Evolutionary conservation across 2,797 vertebrate genomes (phyloP), one percentile per base, ranked within the genome.

Genomic region (Chaenodraco wilsoni): DNA sequence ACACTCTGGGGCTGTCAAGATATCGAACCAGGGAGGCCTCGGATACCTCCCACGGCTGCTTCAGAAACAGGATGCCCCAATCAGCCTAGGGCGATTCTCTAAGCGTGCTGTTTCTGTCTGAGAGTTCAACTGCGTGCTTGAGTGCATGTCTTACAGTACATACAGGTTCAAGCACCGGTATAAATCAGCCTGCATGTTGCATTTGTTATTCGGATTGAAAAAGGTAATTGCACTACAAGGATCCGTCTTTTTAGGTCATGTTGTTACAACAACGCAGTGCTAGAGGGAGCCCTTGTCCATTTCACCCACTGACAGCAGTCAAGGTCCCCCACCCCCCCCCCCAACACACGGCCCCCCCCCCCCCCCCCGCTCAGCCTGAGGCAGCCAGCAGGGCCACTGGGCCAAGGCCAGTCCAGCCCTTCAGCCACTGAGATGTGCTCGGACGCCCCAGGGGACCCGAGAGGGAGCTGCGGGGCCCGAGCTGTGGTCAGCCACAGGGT

Each of bases 231-330:
- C 60, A 56, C 1, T 31, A 9, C 14, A 65, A 57, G 17, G n/a
- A 69, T 54, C 23, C 57, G 27, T 16, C 19, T 61, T 51, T 82
- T 70, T 14, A 27, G 55, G 59, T 78, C 87, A 82, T 96, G 96
- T 93, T 84, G 85, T 97, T 94, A 64, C 91, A 80, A 16, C 67
- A 63, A 68, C 75, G 79, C 59, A 72, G 85, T 92, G 95, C 96
- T 96, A 98, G 97, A 96, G 96, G 97, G 97, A 95, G 96, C 95
- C 92, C 93, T 94, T 70, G 78, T 87, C 88, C 91, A 89, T 83
- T 83, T 65, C 84, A 73, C 78, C 63, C 56, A 44, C 46, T 44
- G 41, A 71, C 70, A 82, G 55, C 45, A 78, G 65, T 64, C 31
- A 65, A 57, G 57, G 50, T 67, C 63, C 79, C 72, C 56, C 48